Evolutionary conservation across 2,113 vertebrate species (phyloP).

Genomic region (Piprites chloris): DNA sequence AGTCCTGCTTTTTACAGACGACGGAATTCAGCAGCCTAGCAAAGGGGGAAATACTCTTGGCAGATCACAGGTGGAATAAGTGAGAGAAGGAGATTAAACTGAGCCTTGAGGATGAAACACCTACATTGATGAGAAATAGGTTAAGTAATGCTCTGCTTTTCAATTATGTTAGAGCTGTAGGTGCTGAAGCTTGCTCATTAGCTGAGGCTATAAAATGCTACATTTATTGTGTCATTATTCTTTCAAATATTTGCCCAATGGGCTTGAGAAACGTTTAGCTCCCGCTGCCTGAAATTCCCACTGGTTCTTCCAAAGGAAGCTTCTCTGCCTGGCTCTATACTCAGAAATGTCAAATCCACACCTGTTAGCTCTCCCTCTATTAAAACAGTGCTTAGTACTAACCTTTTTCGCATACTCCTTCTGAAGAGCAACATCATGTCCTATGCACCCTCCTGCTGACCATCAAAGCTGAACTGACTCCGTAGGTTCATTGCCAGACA

Average conservation of each 20-base stretch:
- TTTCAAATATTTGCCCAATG: conserved; percentile 38
- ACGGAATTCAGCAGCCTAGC: not conserved
- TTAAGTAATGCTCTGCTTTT: conserved; percentile 6
- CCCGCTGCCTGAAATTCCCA: not conserved
- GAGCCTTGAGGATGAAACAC: conserved; percentile 16
- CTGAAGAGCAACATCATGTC: not conserved
- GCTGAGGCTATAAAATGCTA: conserved; percentile 23
- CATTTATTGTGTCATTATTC: conserved; percentile 34
- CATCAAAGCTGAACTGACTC: not conserved
- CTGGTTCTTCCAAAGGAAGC: not conserved
- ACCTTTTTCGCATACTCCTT: not conserved
- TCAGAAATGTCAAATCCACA: conserved; percentile 15
- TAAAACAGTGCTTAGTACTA: not conserved
- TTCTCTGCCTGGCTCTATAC: not conserved
- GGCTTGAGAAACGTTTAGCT: not conserved
- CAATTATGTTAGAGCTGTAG: conserved; percentile 13
- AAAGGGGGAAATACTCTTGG: not conserved
- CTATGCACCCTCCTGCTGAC: not conserved
- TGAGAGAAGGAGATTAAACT: not conserved
- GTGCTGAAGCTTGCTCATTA: conserved; percentile 22
- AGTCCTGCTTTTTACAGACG: not conserved
- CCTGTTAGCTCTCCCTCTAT: not conserved
- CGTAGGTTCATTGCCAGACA: not conserved
- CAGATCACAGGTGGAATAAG: not conserved
- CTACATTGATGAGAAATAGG: not conserved